A percentile compares a stretch with the other conserved stretches of the same genome.
Evolutionary conservation across 2,797 vertebrate species (phyloP).

Genomic region (Siniperca undulata): DNA sequence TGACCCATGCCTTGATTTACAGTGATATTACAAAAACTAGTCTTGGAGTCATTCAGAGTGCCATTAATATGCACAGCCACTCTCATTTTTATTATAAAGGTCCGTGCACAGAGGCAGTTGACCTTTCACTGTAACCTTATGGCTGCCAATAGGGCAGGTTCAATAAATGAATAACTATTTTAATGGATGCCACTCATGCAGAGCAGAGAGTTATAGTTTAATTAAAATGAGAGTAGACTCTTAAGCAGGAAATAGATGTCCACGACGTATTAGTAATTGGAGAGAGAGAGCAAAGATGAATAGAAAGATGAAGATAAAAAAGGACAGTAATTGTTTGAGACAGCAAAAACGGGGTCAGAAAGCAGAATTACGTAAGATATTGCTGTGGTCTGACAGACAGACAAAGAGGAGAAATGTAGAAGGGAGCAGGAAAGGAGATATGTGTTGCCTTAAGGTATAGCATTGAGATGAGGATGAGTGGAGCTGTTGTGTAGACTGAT

Average conservation of each 20-base stretch:
- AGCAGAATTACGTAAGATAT: conserved; percentile 11
- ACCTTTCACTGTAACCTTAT: conserved; percentile 62
- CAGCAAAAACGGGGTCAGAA: conserved; percentile 5
- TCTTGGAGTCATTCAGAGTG: background rate
- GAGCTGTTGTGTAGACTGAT: conserved; percentile 9
- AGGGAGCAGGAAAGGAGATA: background rate
- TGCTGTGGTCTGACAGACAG: conserved; percentile 7
- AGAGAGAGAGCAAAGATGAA: background rate
- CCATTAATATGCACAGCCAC: conserved; percentile 25
- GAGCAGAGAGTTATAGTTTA: conserved; percentile 58
- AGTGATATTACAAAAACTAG: conserved; percentile 5
- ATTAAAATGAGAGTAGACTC: conserved; percentile 43
- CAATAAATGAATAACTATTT: conserved; percentile 48
- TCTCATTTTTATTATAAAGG: conserved; percentile 15
- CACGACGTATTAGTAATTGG: background rate
- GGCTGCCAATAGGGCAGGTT: conserved; percentile 9
- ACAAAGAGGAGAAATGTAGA: conserved; percentile 9
- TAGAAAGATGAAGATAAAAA: background rate
- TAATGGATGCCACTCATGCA: conserved; percentile 48
- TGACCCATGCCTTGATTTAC: conserved; percentile 29
- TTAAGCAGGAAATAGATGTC: conserved; percentile 1
- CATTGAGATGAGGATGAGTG: conserved; percentile 6
- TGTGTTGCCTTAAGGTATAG: conserved; percentile 27
- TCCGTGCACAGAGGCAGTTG: conserved; percentile 31
- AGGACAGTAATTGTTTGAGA: background rate